Evolutionary conservation across 2,113 vertebrate genomes (phyloP), one percentile per base, ranked within the genome.

Genomic region (Stegastes partitus): DNA sequence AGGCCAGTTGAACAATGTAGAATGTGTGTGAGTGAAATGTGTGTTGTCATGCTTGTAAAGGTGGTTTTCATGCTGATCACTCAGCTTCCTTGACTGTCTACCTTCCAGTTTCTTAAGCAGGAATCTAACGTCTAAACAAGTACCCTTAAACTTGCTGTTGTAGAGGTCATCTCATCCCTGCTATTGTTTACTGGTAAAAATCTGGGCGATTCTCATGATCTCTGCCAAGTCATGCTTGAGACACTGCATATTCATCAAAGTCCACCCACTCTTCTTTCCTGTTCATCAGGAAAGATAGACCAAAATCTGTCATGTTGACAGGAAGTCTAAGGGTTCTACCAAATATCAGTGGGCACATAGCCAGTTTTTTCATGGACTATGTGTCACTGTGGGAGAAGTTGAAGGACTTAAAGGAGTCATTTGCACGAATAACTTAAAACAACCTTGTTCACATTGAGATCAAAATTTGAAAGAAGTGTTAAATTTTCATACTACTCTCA

Each of bases 211-310:
- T 69, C 26, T 71, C 21, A 34, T 22, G 49, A 16, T 45, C 28
- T 65, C 28, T 67, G 66, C 63, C 63, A 64, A 85, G 45, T 77
- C 42, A 51, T 63, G 55, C 9, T 5, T 57, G 37, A 68, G 34
- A 73, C 62, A 12, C 18, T 16, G 37, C 28, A 45, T 11, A 82
- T 86, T 56, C 26, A 86, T 88, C 86, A 84, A 66, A 84, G 81
- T 88, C 85, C 78, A 57, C 75, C 85, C 82, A 67, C 79, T 34
- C 31, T 9, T 8, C 31, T 34, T 34, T 34, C 7, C 31, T 42
- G 25, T 57, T 76, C 37, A 66, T 64, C 28, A 56, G 61, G 42
- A 77, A 45, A 53, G 44, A 78, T 61, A 11, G 31, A 37, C 54
- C 63, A 18, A 67, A 81, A 68, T 65, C 59, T 62, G 69, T 86